Percentiles rank a stretch among this genome's conserved stretches.
Evolutionary conservation across 2,888 invertebrate genomes (phyloP).

Genomic region (Eristalis pertinax): DNA sequence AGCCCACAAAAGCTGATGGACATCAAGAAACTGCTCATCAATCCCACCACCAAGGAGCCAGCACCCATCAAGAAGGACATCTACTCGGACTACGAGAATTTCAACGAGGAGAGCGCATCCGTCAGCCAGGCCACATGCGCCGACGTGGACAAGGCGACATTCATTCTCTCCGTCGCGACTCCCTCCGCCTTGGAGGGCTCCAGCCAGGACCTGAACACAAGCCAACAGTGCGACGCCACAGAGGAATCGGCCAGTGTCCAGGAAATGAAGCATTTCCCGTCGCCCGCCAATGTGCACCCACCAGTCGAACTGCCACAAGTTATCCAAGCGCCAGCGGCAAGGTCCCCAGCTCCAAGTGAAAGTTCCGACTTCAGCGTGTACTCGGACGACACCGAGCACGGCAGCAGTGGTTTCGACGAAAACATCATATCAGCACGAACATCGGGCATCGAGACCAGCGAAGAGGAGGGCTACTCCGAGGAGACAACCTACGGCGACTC

Average conservation of each 20-base stretch:
- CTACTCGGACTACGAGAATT: conserved; percentile 75
- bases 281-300: conserved; percentile 73
- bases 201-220: conserved; percentile 73
- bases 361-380: conserved; percentile 32
- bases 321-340: conserved; percentile 25
- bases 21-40: conserved; percentile 74
- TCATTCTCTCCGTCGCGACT: conserved; percentile 74
- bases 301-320: conserved; percentile 32
- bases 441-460: conserved; percentile 78
- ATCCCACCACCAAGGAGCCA: conserved; percentile 46
- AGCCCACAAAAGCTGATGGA: conserved; percentile 72
- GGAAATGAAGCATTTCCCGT: conserved; percentile 75
- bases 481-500: conserved; percentile 55
- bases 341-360: conserved; percentile 55
- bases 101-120: conserved; percentile 71
- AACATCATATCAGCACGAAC: conserved; percentile 76
- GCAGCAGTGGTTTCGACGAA: conserved; percentile 79
- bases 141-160: conserved; percentile 74
- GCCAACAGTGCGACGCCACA: conserved; percentile 53
- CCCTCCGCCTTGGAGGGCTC: conserved; percentile 73
- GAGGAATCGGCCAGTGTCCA: conserved; percentile 57
- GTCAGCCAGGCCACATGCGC: conserved; percentile 72
- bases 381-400: conserved; percentile 68
- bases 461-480: conserved; percentile 48
- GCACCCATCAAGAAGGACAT: conserved; percentile 68